A percentile compares a stretch with the other conserved stretches of the same genome.
Evolutionary conservation across 2,113 vertebrate genomes (phyloP).

Genomic region (Shinisaurus crocodilurus): DNA sequence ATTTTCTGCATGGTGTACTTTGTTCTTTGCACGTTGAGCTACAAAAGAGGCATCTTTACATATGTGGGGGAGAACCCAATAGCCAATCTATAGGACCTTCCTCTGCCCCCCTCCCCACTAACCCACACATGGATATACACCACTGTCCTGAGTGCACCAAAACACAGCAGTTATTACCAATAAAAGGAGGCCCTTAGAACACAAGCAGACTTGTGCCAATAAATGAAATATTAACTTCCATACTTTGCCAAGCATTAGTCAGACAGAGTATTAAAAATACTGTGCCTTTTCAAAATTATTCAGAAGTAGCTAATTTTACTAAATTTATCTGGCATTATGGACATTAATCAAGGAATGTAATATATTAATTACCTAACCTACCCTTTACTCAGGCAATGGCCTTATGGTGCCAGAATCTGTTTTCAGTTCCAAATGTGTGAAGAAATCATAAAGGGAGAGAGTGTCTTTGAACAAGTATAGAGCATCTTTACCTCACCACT

Average conservation of each 20-base stretch:
- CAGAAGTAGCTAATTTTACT: neutral
- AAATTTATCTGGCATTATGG: neutral
- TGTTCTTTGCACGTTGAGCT: neutral
- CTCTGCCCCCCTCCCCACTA: too few species aligned
- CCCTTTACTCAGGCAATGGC: neutral
- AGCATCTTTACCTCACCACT: neutral
- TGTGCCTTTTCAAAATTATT: neutral
- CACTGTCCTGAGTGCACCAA: too few species aligned
- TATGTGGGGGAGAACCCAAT: too few species aligned
- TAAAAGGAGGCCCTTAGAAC: neutral
- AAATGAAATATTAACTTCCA: neutral
- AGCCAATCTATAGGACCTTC: too few species aligned
- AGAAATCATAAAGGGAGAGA: neutral
- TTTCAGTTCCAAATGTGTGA: neutral
- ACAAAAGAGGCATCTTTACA: neutral
- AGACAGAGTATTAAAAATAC: neutral
- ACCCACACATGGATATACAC: too few species aligned
- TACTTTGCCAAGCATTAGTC: neutral
- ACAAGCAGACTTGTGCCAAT: neutral
- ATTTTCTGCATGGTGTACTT: neutral
- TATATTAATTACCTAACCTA: neutral
- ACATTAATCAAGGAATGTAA: neutral
- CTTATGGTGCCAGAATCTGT: neutral
- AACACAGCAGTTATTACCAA: neutral
- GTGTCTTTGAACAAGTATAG: neutral